Conservation (phyloP, 37 sponge, comb jelly and placozoan species). For the Beroe ovata region DNA sequence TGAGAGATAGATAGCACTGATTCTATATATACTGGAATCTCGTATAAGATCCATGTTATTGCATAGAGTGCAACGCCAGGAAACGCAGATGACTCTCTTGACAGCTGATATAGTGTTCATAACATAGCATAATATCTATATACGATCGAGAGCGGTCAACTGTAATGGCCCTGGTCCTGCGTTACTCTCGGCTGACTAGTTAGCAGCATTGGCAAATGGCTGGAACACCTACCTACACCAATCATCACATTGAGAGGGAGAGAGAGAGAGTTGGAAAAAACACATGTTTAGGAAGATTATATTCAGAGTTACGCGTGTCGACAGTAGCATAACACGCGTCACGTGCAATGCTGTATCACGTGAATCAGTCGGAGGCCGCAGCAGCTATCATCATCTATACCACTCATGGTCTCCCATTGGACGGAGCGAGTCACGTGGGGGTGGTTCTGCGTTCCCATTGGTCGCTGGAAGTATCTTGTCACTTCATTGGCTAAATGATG, state of each 20-base stretch:
- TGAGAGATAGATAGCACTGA: too few relatives aligned
- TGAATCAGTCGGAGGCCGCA: slow-evolving; percentile 14
- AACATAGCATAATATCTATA: too few relatives aligned
- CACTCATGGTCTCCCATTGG: not conserved
- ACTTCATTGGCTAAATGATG: not conserved
- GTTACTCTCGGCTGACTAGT: not conserved
- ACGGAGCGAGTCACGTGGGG: not conserved
- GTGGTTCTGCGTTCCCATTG: not conserved
- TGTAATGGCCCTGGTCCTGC: not conserved
- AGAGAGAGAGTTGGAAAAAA: slow-evolving; percentile 30
- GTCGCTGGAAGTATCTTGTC: not conserved
- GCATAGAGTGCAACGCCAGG: too few relatives aligned
- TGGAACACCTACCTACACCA: slow-evolving; percentile 11
- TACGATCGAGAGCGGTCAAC: not conserved
- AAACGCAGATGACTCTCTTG: too few relatives aligned
- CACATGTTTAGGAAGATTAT: slow-evolving; percentile 23
- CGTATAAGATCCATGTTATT: too few relatives aligned
- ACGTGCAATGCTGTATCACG: not conserved
- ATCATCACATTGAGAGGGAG: slow-evolving; percentile 41
- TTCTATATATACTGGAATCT: too few relatives aligned
- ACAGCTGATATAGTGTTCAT: too few relatives aligned
- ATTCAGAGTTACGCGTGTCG: slow-evolving; percentile 39
- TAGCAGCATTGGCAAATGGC: not conserved
- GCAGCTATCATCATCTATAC: slow-evolving; percentile 62
- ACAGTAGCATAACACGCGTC: not conserved